A percentile compares a stretch with the other conserved stretches of the same genome.
These are phyloP conservation scores for Falco naumanni DNA, from an alignment of 2,797 vertebrate species.

Conservation along the genomic window DNA sequence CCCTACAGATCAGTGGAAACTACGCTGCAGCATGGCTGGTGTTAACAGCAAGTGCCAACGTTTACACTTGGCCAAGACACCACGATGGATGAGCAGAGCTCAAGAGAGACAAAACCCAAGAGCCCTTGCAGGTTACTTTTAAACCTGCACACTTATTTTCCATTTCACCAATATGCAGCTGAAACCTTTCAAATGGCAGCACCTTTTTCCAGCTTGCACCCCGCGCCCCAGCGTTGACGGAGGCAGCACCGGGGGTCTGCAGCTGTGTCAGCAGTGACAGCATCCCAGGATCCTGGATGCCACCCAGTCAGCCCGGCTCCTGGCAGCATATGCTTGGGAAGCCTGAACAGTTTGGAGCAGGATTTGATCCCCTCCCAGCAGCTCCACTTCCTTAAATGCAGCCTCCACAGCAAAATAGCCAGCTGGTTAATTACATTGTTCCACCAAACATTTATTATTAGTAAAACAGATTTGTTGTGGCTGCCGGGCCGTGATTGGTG, in stretches of 20 bases:
- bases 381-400: background rate
- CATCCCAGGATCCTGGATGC: background rate
- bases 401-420: background rate
- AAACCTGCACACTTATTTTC: background rate
- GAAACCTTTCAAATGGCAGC: background rate
- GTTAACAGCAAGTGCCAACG: background rate
- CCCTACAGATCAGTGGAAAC: rapidly evolving
- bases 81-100: rapidly evolving
- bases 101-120: background rate
- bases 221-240: rapidly evolving
- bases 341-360: background rate
- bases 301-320: background rate
- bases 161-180: background rate
- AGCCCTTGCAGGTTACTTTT: background rate
- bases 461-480: background rate
- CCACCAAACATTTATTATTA: background rate
- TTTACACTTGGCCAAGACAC: background rate
- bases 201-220: background rate
- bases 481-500: background rate
- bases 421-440: background rate
- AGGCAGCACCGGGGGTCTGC: background rate
- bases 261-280: no score
- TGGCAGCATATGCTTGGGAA: background rate
- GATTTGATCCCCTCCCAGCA: background rate
- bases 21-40: background rate